These are phyloP conservation scores for Lagopus muta DNA, from an alignment of 2,113 vertebrate species.

Conservation along the genomic window DNA sequence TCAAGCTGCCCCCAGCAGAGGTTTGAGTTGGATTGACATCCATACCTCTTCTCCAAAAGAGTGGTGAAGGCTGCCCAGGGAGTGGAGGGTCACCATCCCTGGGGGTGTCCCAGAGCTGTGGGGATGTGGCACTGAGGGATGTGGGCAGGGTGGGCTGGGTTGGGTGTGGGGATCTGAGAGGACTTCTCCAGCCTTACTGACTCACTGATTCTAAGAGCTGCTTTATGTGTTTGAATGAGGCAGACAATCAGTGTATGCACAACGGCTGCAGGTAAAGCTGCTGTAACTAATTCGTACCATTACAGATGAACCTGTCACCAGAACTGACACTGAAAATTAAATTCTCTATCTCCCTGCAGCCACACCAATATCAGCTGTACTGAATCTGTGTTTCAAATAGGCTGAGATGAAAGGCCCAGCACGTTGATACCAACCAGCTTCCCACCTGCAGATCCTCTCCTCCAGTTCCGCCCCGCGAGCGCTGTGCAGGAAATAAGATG, in stretches of 20 bases:
- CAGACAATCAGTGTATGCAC: not conserved
- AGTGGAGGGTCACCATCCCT: not conserved
- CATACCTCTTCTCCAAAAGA: not conserved
- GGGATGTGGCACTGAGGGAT: not conserved
- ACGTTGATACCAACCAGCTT: not conserved
- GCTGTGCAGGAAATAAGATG: not conserved
- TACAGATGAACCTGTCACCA: constrained; percentile 17
- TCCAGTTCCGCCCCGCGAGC: fast-evolving
- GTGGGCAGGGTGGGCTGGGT: not conserved
- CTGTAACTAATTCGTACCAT: not conserved
- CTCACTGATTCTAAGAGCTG: not conserved
- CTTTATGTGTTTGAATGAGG: not conserved
- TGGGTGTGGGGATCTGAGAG: too few species aligned
- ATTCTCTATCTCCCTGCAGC: not conserved
- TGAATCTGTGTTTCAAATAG: not conserved
- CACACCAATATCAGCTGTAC: not conserved
- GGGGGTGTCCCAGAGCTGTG: not conserved
- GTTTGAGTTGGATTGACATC: not conserved
- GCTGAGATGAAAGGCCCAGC: not conserved
- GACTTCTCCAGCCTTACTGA: too few species aligned
- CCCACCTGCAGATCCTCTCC: not conserved
- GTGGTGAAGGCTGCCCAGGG: not conserved
- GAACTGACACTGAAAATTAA: constrained; percentile 21
- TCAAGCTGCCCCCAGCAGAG: not conserved
- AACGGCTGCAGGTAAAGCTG: not conserved